phyloP scores from a whole-genome alignment of 2,888 invertebrate genomes.

The Macrosiphum euphorbiae region DNA sequence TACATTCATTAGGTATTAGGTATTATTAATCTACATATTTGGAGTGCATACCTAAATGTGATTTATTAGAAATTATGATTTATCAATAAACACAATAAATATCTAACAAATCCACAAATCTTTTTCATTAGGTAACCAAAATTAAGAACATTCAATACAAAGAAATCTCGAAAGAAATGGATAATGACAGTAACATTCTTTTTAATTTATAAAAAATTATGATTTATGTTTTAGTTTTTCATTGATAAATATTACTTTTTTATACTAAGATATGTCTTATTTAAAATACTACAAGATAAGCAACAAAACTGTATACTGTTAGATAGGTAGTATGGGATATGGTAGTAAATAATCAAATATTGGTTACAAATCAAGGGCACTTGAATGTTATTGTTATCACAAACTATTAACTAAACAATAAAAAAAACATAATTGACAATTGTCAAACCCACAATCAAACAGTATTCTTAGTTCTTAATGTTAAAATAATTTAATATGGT shows the following conservation, averaged over 20 bases:
- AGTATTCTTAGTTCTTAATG: background rate
- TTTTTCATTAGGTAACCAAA: background rate
- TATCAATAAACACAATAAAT: background rate
- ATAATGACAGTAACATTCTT: background rate
- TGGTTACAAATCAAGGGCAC: constrained; percentile 33
- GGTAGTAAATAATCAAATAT: background rate
- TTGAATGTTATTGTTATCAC: constrained; percentile 27
- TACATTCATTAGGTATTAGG: background rate
- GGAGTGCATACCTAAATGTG: background rate
- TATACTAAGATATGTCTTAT: background rate
- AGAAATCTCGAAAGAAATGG: too few relatives aligned
- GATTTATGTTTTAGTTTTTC: background rate
- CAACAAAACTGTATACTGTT: background rate
- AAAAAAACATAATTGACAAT: constrained; percentile 24
- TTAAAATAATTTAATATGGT: background rate
- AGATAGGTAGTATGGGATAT: background rate
- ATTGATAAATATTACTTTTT: background rate
- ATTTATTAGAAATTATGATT: background rate
- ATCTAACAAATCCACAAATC: background rate
- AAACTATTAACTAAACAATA: background rate
- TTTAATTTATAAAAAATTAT: background rate
- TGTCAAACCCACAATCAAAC: constrained; percentile 2
- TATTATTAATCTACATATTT: background rate
- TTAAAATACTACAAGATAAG: background rate
- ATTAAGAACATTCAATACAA: background rate